These are phyloP conservation scores for Acrobasis repandana DNA, from an alignment of 2,888 invertebrate genomes.

Conservation along the genomic window DNA sequence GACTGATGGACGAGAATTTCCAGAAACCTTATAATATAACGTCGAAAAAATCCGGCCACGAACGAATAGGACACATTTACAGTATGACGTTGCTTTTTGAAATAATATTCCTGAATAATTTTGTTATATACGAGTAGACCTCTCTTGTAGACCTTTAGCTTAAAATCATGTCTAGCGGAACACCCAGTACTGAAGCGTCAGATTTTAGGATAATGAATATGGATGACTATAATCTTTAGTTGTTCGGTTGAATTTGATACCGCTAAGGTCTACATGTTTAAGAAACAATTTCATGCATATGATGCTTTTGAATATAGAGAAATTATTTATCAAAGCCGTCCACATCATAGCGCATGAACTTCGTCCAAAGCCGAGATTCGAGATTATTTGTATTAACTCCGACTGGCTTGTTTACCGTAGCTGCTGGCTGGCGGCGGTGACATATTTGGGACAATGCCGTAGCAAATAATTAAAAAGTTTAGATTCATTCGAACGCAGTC, in stretches of 20 bases:
- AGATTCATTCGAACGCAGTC: slow-evolving; percentile 58
- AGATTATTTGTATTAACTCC: not conserved
- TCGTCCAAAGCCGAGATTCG: not conserved
- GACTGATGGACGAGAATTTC: slow-evolving; percentile 31
- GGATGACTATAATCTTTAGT: no score
- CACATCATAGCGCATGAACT: not conserved
- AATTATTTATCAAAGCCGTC: not conserved
- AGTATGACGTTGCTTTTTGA: slow-evolving; percentile 9
- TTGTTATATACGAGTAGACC: no score
- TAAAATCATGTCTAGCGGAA: not conserved
- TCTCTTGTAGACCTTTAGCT: not conserved
- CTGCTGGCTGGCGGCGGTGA: slow-evolving; percentile 34
- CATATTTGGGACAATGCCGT: slow-evolving; percentile 52
- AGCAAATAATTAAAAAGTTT: slow-evolving; percentile 70
- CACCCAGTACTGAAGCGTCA: not conserved
- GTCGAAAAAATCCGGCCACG: slow-evolving; percentile 22
- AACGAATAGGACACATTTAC: slow-evolving; percentile 3
- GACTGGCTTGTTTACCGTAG: slow-evolving; percentile 19
- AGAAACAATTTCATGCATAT: not conserved
- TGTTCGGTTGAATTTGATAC: no score
- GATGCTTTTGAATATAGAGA: not conserved
- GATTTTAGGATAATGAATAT: no score
- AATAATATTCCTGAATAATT: not conserved
- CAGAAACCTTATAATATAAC: slow-evolving; percentile 28
- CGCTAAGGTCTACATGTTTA: no score